Base-by-base conservation (phyloP, 2,888 invertebrate genomes). In the Hetaerina titia region DNA sequence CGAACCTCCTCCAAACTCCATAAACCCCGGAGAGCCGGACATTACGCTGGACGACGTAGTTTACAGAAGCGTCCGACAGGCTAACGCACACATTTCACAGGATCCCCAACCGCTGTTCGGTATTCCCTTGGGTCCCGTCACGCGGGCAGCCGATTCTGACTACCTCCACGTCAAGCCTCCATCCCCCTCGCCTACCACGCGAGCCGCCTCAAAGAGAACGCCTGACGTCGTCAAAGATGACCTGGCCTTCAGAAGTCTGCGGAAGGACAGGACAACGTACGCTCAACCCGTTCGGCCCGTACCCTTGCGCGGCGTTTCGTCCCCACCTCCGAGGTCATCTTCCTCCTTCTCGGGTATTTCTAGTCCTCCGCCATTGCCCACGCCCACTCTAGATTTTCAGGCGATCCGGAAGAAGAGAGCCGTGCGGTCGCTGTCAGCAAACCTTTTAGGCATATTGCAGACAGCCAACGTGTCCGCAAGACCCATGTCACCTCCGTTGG, bases 71-170 rank as follows among this genome's bases (percentile, higher is more conserved):
- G 98, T 98, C 95, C 98, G 98, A 96, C 98, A 98, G 96, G 98
- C 98, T 17, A 99, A 98, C 96, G 17, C 97, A 90, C 96, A 98
- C 88, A 98, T 98, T 96, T 97, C 98, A 11, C 96, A 98, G 6
- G 99, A 99, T 95, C 98, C 98, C 25, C 99, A 99, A 96, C 99
- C 98, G 74, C 99, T 98, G 1, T 99, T 99, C 96, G 99, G 99
- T 45, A 99, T 99, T 96, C 99, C 99, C 0, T 96, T 99, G 74
- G 98, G 98, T 4, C 99, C 99, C 19, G 98, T 99, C 56, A 97
- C 98, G 0, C 98, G 98, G 2, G 98, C 98, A 9, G 97, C 98
- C 0, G 98, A 98, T 95, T 98, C 98, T 96, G 99, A 99, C 96
- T 99, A 99, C 96, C 97, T 99, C 95, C 98, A 99, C 96, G 98